Evolutionary conservation across 2,113 vertebrate species (phyloP), one percentile per base, ranked within the genome.

Genomic region (Solenodon paradoxus): DNA sequence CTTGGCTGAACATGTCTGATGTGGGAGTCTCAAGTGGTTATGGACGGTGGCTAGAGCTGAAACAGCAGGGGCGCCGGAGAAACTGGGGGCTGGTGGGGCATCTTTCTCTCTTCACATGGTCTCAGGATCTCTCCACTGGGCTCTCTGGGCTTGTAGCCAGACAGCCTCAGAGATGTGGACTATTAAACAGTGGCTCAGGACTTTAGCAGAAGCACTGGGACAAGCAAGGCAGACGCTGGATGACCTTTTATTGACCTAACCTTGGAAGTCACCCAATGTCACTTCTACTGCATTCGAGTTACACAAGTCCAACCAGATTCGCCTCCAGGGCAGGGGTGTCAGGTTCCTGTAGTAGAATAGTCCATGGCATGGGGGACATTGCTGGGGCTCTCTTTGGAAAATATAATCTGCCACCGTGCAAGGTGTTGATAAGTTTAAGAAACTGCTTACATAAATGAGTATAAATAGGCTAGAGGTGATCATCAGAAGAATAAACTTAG

Each of bases 141-240:
- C 45, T 83, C 51, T 78, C 63, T 78, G 75, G 77, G 47, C 13
- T 59, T 78, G 45, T 22, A 79, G 53, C 53, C 71, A 42, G n/a
- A n/a, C 40, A 69, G 32, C 12, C 17, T 87, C 45, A 71, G 69
- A 59, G 15, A 42, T 71, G 45, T 57, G 53, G 40, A 63, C 64
- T 74, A 83, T 63, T 95, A 80, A 92, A 49, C 63, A 66, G 38
- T 64, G 78, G 47, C 40, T 88, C 24, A 74, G 77, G 94, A 68
- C n/a, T 91, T 63, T 16, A 79, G 53, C n/a, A 20, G 15, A n/a
- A 79, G 35, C n/a, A 20, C 53, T 72, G 40, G 28, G 51, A 84
- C 45, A 87, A 69, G 40, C 11, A 79, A 71, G 51, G 38, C 81
- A 49, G 45, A 89, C 47, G 20, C 74, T 66, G 38, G 12, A 63